Percentiles rank a stretch among this genome's conserved stretches.
These are phyloP conservation scores for Linnaemya tessellans DNA, from an alignment of 2,888 invertebrate species.

Conservation along the genomic window DNA sequence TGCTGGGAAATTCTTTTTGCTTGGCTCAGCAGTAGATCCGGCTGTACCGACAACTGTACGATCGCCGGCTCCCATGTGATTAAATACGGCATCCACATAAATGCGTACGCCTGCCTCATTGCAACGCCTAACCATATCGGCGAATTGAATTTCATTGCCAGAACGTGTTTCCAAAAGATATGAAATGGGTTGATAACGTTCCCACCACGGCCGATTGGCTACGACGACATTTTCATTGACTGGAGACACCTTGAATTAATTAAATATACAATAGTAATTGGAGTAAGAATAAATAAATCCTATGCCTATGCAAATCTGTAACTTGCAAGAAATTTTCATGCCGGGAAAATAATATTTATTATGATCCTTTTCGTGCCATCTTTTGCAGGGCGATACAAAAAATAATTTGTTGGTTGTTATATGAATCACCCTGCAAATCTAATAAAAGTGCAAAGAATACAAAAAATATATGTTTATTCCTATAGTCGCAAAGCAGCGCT, in stretches of 20 bases:
- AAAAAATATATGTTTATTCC: too few relatives aligned
- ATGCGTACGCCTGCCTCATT: conserved; percentile 92
- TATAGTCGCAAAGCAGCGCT: too few relatives aligned
- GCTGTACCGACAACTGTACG: conserved; percentile 85
- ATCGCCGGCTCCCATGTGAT: conserved; percentile 91
- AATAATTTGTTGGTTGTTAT: too few relatives aligned
- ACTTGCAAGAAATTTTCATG: too few relatives aligned
- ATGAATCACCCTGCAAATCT: too few relatives aligned
- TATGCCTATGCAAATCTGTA: too few relatives aligned
- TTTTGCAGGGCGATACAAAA: too few relatives aligned
- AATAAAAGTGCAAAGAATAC: too few relatives aligned
- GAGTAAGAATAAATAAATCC: too few relatives aligned
- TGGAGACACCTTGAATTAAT: conserved; percentile 86
- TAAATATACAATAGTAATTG: not conserved
- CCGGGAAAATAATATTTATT: too few relatives aligned
- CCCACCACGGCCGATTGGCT: conserved; percentile 91
- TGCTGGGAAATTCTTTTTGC: conserved; percentile 85
- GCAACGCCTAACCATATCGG: conserved; percentile 90
- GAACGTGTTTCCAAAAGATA: conserved; percentile 90
- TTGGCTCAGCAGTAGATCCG: conserved; percentile 86
- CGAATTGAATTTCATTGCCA: conserved; percentile 89
- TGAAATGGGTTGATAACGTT: conserved; percentile 94
- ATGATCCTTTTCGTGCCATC: too few relatives aligned
- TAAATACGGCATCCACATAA: conserved; percentile 92
- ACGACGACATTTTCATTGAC: conserved; percentile 88